A percentile compares a stretch with the other conserved stretches of the same genome.
These are phyloP conservation scores for Aspidapion aeneum DNA, from an alignment of 2,888 invertebrate species.

Conservation along the genomic window DNA sequence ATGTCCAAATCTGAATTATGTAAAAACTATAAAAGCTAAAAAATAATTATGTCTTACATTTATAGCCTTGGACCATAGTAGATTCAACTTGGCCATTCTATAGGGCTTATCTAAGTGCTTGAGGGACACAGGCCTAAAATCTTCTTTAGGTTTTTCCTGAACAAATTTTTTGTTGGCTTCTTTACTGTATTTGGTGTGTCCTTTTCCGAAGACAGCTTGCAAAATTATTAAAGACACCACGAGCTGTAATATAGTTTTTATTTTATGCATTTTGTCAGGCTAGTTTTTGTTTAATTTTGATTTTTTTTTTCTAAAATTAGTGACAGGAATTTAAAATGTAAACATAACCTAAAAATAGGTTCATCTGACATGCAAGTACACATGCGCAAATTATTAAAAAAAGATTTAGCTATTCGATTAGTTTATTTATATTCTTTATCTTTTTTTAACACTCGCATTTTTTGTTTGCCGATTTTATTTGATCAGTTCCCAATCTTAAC, in stretches of 20 bases:
- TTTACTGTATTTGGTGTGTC: conserved; percentile 62
- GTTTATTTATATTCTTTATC: too few species aligned
- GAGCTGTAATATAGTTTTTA: background rate
- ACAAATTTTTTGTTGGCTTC: conserved; percentile 50
- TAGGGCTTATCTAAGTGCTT: conserved; percentile 79
- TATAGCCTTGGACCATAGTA: conserved; percentile 87
- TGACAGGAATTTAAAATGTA: too few species aligned
- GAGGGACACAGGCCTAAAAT: conserved; percentile 49
- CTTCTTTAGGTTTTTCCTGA: conserved; percentile 26
- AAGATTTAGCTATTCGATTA: too few species aligned
- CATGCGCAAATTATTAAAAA: too few species aligned
- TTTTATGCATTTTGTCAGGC: background rate
- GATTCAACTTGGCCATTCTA: conserved; percentile 85
- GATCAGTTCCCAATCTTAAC: too few species aligned
- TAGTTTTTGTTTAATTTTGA: background rate
- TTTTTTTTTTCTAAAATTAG: too few species aligned
- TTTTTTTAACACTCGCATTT: too few species aligned
- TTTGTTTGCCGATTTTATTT: too few species aligned
- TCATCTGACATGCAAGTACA: too few species aligned
- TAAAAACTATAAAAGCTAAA: background rate
- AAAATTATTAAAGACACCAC: background rate
- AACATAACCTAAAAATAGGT: too few species aligned
- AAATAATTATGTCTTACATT: conserved; percentile 58
- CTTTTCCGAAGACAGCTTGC: background rate
- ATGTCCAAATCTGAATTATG: too few species aligned